Percentiles rank a stretch among this genome's conserved stretches.
phyloP scores from a whole-genome alignment of 2,888 invertebrate species.

The Baccha elongata region DNA sequence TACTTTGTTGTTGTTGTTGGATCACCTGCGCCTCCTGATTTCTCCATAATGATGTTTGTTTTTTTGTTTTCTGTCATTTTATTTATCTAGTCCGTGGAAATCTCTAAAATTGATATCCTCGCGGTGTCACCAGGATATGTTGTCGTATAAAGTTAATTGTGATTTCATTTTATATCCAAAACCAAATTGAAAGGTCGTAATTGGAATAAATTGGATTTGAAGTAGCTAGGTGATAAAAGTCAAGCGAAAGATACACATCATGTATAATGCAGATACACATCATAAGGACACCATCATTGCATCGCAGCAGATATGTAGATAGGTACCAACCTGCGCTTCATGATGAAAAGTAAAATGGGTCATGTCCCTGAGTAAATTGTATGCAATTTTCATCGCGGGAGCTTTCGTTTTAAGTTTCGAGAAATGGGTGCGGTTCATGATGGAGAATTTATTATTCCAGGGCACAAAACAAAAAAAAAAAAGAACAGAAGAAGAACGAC shows the following conservation, averaged over 20 bases:
- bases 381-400: conserved; percentile 49
- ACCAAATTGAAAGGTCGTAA: conserved; percentile 52
- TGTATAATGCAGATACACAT: conserved; percentile 1
- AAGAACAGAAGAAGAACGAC: neutral
- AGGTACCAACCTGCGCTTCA: conserved; percentile 3
- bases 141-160: conserved; percentile 52
- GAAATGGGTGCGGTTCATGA: conserved; percentile 67
- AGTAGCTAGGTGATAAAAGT: conserved; percentile 37
- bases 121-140: conserved; percentile 34
- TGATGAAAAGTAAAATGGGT: conserved; percentile 41
- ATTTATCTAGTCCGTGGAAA: neutral
- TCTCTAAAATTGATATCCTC: conserved; percentile 57
- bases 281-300: conserved; percentile 5
- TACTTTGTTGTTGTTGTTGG: conserved; percentile 14
- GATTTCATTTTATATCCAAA: conserved; percentile 17
- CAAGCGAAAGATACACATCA: conserved; percentile 13
- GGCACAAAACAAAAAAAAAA: conserved; percentile 27
- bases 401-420: conserved; percentile 21
- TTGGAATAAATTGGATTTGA: conserved; percentile 65
- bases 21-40: conserved; percentile 49
- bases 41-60: neutral
- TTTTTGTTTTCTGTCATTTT: neutral
- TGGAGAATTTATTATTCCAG: conserved; percentile 40
- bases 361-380: conserved; percentile 67
- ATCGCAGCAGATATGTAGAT: neutral